phyloP scores from a whole-genome alignment of 2,797 vertebrate species.

The Fistularia tabacaria region DNA sequence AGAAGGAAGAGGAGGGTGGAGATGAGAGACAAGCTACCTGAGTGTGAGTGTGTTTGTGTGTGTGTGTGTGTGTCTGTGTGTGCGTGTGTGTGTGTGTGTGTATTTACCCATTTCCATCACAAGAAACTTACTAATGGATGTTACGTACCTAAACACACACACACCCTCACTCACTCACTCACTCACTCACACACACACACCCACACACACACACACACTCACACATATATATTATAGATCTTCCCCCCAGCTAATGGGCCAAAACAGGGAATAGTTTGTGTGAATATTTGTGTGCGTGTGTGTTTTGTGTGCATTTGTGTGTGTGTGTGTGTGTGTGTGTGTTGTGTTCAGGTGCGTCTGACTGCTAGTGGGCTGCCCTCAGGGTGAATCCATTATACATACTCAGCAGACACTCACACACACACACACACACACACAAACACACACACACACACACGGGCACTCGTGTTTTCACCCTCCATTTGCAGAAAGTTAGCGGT shows the following conservation, averaged over 20 bases:
- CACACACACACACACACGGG: constrained; percentile 30
- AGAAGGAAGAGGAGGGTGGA: too few species aligned
- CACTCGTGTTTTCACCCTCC: constrained; percentile 51
- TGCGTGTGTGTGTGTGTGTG: constrained; percentile 6
- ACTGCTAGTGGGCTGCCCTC: constrained; percentile 42
- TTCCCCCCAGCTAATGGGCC: constrained; percentile 50
- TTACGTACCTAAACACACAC: constrained; percentile 38
- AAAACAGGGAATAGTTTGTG: constrained; percentile 32
- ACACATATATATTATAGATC: constrained; percentile 55
- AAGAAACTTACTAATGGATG: constrained; percentile 53
- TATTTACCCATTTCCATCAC: constrained; percentile 42
- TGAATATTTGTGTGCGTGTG: constrained; percentile 1
- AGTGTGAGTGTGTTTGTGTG: constrained; percentile 10
- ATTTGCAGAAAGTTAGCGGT: constrained; percentile 52
- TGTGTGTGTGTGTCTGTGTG: constrained; percentile 6
- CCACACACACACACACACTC: constrained; percentile 12
- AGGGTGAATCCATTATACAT: constrained; percentile 64
- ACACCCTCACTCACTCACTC: constrained; percentile 24
- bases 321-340: constrained; percentile 12
- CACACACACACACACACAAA: constrained; percentile 23
- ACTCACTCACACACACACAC: constrained; percentile 11
- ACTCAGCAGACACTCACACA: constrained; percentile 38
- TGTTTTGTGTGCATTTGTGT: background rate
- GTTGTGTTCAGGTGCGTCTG: constrained; percentile 25
- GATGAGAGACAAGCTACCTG: background rate